Base-by-base conservation (phyloP, 2,888 invertebrate species). In the Octonoba sinensis region DNA sequence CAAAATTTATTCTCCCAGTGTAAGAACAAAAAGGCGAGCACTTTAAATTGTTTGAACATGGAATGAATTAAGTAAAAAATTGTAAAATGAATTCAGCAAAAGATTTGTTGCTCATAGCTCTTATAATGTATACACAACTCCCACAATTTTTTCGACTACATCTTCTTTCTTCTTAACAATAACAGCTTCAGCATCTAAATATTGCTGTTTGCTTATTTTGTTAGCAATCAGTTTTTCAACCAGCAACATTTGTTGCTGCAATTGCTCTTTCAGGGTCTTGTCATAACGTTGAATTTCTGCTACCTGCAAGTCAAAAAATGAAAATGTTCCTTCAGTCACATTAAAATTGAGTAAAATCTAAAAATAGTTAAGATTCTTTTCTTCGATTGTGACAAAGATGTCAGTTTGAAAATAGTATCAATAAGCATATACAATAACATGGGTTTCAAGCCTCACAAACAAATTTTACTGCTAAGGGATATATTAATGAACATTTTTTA, bases 161-260 rank as follows among this genome's bases (percentile, higher is more conserved):
- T 92, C 92, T 72, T 91, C 91, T 83, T 91, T 91, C 87, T 92
- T 92, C 85, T 90, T 90, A 46, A 89, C 88, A 51, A 91, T 89
- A 24, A 87, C 88, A 67, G 89, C 88, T 85, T 92, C 92, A 18
- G 89, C 89, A 57, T 92, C 92, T 54, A 92, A 87, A 86, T 92
- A 92, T 84, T 90, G 90, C 77, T 90, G 90, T 82, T 92, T 90
- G 67, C 88, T 89, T 85, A 92, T 89, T 88, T 92, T 92, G 13
- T 91, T 91, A 4, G 90, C 89, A 22, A 92, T 91, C 56, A 93
- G 88, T 86, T 91, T 92, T 85, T 93, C 93, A n/a, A 91, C 90
- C 82, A 90, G 90, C 20, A 90, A 87, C 22, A 90, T 89, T 84
- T 91, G 91, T 57, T 89, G 89, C 15, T 86, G 84, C 57, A 88